Base-by-base conservation (phyloP, 2,888 invertebrate genomes). In the Aphelenchoides bicaudatus region DNA sequence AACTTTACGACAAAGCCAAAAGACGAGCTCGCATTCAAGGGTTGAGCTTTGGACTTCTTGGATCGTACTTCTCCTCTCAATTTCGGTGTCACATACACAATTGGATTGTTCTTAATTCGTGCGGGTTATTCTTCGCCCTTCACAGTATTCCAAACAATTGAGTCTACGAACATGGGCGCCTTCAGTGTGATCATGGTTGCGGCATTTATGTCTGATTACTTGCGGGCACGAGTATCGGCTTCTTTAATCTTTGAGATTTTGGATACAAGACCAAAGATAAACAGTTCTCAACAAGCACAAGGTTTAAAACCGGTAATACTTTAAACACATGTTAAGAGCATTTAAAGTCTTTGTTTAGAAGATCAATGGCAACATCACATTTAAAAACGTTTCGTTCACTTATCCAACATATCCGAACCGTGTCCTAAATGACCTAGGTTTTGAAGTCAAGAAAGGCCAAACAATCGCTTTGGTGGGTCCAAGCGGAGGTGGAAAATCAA, bases 401-500 rank as follows among this genome's bases (percentile, higher is more conserved):
- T 81, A 81, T 58, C 80, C 81, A 0, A 74, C 71, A 30, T 65
- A 80, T 21, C 78, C 78, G 0, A 10, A 29, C 3, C 85, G 66
- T 21, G 39, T 60, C 13, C 51, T 54, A 1, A 46, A 55, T 16
- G 55, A 39, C 16, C 19, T 61, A 16, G 27, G 31, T 10, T 5
- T 62, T 5, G 37, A 28, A 29, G 62, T 50, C 8, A 27, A 30
- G 6, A 30, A 28, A n/a, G 61, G 61, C 4, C 27, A 55, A 21
- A 61, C 61, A 1, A 16, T 61, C 1, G 61, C 61, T 5, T 31
- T 61, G 28, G 81, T 82, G 3, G 82, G 82, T 1, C 80, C 81
- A 0, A 78, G 78, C 61, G 82, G 82, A 13, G 10, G 43, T 80
- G 82, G 82, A 19, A 82, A 82, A 29, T 58, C 57, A 10, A 61